Conservation (phyloP, 2,888 invertebrate species). For the Creontiades dilutus region DNA sequence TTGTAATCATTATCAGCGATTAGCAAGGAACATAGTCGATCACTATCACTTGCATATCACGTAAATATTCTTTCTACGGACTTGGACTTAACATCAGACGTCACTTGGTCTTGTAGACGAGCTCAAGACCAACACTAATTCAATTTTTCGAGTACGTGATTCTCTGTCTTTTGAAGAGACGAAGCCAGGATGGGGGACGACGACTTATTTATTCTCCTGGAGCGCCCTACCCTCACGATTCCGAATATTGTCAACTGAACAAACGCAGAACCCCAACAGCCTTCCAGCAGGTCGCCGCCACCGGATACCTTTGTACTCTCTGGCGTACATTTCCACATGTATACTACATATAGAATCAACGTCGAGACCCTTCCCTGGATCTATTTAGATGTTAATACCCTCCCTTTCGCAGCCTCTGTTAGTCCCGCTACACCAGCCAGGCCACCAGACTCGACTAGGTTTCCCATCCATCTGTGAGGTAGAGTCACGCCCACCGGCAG, state of each 20-base stretch:
- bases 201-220: background rate
- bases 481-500: slow-evolving; percentile 45
- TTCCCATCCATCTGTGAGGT: slow-evolving; percentile 20
- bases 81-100: too few species aligned
- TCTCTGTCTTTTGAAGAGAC: slow-evolving; percentile 2
- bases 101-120: too few species aligned
- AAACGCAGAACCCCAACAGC: background rate
- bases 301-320: slow-evolving; percentile 16
- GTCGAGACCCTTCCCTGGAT: slow-evolving; percentile 18
- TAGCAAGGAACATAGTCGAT: too few species aligned
- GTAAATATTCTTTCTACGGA: too few species aligned
- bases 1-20: too few species aligned
- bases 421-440: background rate
- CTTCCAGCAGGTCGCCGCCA: background rate
- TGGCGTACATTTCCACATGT: slow-evolving; percentile 27
- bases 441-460: background rate
- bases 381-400: slow-evolving; percentile 57
- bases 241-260: slow-evolving; percentile 37
- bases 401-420: background rate
- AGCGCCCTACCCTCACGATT: background rate
- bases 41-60: too few species aligned
- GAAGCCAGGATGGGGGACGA: background rate
- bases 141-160: background rate
- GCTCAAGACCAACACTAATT: background rate
- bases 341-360: slow-evolving; percentile 3